phyloP scores from a whole-genome alignment of 2,888 invertebrate genomes.

The Pedicia rivosa region DNA sequence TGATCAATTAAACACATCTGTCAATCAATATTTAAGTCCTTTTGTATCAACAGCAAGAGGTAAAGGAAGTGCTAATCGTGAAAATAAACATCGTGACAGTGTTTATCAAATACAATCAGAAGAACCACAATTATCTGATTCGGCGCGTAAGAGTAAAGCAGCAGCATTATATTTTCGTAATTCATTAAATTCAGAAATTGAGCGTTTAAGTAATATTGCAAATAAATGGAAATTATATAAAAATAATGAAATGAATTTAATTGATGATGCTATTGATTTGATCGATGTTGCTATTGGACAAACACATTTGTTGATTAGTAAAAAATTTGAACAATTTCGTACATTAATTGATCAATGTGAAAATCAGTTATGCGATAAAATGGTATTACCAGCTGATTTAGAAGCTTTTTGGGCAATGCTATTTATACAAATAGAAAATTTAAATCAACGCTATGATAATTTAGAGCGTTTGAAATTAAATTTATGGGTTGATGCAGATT shows the following conservation, averaged over 20 bases:
- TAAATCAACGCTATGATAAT: conserved; percentile 14
- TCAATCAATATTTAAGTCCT: conserved; percentile 12
- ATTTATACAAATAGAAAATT: conserved; percentile 33
- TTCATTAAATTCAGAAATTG: conserved; percentile 24
- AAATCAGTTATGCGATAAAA: conserved; percentile 20
- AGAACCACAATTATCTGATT: background rate
- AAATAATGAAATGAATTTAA: conserved; percentile 14
- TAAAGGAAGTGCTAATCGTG: conserved; percentile 29
- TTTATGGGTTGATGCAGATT: conserved; percentile 7
- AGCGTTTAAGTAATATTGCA: conserved; percentile 25
- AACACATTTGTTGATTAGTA: conserved; percentile 44
- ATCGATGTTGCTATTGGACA: conserved; percentile 51
- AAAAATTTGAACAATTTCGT: conserved; percentile 51
- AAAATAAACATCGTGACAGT: conserved; percentile 16
- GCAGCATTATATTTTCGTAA: conserved; percentile 5
- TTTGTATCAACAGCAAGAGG: conserved; percentile 32
- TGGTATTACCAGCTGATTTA: conserved; percentile 40
- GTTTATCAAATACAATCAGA: background rate
- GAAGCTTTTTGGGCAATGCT: conserved; percentile 74
- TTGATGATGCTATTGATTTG: conserved; percentile 31
- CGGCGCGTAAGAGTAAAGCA: background rate
- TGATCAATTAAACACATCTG: no score
- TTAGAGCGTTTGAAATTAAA: conserved; percentile 15
- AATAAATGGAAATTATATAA: conserved; percentile 28
- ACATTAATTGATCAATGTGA: conserved; percentile 26